phyloP scores from a whole-genome alignment of 1,140 invertebrate genomes.

The Drosophila quadrilineata region DNA sequence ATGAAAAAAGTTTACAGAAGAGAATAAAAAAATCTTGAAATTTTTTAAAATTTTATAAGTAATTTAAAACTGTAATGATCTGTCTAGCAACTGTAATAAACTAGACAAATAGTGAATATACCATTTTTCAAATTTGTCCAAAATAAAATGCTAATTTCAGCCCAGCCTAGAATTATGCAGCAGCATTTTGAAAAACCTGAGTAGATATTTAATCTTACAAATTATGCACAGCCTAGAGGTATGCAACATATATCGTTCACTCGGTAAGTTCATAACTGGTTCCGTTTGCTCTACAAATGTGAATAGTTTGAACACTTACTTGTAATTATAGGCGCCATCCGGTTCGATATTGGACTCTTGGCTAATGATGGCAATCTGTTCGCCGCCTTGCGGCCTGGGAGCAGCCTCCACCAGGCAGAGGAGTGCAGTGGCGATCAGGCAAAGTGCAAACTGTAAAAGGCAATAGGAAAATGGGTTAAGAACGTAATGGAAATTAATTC shows the following conservation, averaged over 20 bases:
- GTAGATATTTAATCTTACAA: constrained; percentile 5
- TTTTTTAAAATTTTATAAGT: too few relatives aligned
- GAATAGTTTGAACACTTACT: too few relatives aligned
- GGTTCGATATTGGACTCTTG: constrained; percentile 86
- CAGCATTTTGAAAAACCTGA: too few relatives aligned
- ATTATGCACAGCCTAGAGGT: constrained; percentile 12
- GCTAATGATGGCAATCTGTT: constrained; percentile 85
- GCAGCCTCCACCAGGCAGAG: constrained; percentile 74
- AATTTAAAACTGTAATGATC: too few relatives aligned
- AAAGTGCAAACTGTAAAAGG: constrained; percentile 64
- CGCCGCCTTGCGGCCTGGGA: constrained; percentile 82
- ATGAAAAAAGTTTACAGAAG: too few relatives aligned
- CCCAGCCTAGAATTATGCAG: too few relatives aligned
- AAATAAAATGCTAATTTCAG: too few relatives aligned
- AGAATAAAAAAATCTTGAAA: too few relatives aligned
- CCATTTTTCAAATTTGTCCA: too few relatives aligned
- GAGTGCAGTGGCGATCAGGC: constrained; percentile 63
- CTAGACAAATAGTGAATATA: too few relatives aligned
- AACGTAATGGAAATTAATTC: constrained; percentile 39
- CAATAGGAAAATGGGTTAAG: constrained; percentile 22
- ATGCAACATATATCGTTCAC: constrained; percentile 20
- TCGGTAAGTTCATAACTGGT: constrained; percentile 1
- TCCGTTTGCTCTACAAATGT: background rate
- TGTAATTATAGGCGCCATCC: constrained; percentile 86
- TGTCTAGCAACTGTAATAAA: too few relatives aligned